Percentiles rank a stretch among this genome's conserved stretches.
These are phyloP conservation scores for Andrena haemorrhoa DNA, from an alignment of 2,888 invertebrate species.

Conservation along the genomic window DNA sequence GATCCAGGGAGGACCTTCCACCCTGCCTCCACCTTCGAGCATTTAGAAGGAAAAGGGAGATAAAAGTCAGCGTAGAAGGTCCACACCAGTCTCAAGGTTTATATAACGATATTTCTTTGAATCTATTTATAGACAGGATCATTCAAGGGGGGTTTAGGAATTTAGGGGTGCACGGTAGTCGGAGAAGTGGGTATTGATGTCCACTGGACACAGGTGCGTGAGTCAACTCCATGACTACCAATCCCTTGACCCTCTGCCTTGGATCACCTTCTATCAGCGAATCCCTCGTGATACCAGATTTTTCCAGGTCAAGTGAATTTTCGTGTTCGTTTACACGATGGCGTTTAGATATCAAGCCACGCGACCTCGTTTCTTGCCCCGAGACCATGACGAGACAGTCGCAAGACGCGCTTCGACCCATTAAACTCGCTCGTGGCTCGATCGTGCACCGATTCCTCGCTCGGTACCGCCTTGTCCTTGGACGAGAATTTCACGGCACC, in stretches of 20 bases:
- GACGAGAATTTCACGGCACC: constrained; percentile 64
- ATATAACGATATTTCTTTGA: background rate
- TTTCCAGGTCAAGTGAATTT: constrained; percentile 43
- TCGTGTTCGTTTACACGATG: constrained; percentile 33
- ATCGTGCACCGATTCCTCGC: constrained; percentile 48
- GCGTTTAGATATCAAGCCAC: constrained; percentile 44
- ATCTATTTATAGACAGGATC: too few relatives aligned
- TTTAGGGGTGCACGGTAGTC: too few relatives aligned
- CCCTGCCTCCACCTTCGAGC: constrained; percentile 28
- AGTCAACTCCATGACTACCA: too few relatives aligned
- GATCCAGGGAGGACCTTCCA: constrained; percentile 44
- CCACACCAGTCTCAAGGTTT: background rate
- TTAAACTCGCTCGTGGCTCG: constrained; percentile 32
- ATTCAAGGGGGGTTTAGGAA: too few relatives aligned
- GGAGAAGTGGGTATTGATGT: too few relatives aligned
- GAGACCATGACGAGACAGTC: constrained; percentile 1
- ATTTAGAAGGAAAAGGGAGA: background rate
- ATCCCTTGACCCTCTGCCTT: too few relatives aligned
- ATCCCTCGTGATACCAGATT: background rate
- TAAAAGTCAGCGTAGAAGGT: constrained; percentile 14
- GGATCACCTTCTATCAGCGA: background rate
- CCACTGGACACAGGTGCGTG: too few relatives aligned
- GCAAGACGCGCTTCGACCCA: constrained; percentile 30
- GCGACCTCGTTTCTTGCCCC: constrained; percentile 48
- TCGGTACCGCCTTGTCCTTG: constrained; percentile 64